Evolutionary conservation across 1,140 invertebrate species (phyloP), one percentile per base, ranked within the genome.

Genomic region (Listronotus bonariensis): DNA sequence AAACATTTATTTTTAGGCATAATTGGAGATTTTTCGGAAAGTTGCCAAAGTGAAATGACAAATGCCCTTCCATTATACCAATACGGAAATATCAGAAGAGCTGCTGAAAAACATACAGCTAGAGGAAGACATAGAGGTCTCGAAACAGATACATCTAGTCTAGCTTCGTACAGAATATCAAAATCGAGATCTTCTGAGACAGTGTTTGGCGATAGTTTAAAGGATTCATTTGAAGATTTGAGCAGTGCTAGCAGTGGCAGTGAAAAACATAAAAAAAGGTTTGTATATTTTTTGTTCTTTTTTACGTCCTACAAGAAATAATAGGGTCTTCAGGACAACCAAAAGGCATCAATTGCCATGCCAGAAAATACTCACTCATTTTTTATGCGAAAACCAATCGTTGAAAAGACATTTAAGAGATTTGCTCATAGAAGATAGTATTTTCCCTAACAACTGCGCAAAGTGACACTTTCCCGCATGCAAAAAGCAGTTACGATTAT

Each of bases 141-240:
- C 11, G 41, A 45, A 12, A 31, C 10, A 8, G 41, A 57, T 45
- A 15, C 18, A 36, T 7, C 14, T 26, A 49, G 17, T 11, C 15
- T 36, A 45, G 18, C 14, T 5, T 40, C 52, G n/a, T 56, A 65
- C 12, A n/a, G 49, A 17, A 60, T 65, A 12, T 67, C 56, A 54
- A 74, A 74, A 67, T 73, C 73, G 1, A 72, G 65, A 58, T 75
- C 73, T n/a, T 70, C 68, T 5, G 72, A 75, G 15, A 68, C 56
- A 9, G 64, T 62, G 42, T 71, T 40, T 53, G 56, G 56, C 5
- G 60, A 51, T n/a, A 61, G 6, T 51, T 49, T 41, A 34, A 48
- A 52, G 17, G 40, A 36, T 42, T 43, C 43, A 11, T 26, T 8
- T 34, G 51, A 51, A 52, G 49, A 48, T 17, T 26, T 42, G 34